A percentile compares a stretch with the other conserved stretches of the same genome.
These are phyloP conservation scores for Steatornis caripensis DNA, from an alignment of 2,113 vertebrate species.

Conservation along the genomic window DNA sequence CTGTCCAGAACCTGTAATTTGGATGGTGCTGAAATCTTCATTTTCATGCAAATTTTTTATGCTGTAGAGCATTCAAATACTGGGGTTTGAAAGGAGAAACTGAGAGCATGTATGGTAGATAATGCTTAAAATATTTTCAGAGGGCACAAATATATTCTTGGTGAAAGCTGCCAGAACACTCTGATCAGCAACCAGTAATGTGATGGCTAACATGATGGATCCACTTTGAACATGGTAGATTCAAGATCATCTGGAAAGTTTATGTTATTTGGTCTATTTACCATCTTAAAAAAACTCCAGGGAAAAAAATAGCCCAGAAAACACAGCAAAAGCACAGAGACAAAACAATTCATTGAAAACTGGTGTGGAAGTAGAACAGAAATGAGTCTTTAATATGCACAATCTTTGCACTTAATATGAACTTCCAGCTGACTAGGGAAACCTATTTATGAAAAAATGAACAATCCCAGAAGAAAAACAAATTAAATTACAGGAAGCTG, in stretches of 20 bases:
- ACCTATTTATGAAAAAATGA: background rate
- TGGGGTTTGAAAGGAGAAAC: background rate
- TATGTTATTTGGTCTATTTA: background rate
- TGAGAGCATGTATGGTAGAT: background rate
- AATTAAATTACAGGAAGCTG: background rate
- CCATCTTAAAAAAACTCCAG: background rate
- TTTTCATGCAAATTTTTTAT: constrained; percentile 30
- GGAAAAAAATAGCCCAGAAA: background rate
- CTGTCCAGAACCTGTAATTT: background rate
- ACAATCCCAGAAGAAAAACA: background rate
- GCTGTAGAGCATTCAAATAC: background rate
- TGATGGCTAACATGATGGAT: background rate
- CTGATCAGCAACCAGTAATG: background rate
- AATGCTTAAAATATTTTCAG: background rate
- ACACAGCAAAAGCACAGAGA: background rate
- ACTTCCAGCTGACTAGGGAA: background rate
- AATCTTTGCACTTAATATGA: background rate
- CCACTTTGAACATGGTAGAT: background rate
- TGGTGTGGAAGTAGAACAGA: background rate
- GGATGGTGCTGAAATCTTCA: background rate
- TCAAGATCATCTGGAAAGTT: background rate
- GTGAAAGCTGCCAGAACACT: background rate
- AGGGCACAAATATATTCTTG: background rate
- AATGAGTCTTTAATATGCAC: background rate
- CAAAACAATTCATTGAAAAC: background rate